These are phyloP conservation scores for Pollenia amentaria DNA, from an alignment of 2,888 invertebrate genomes.

Conservation along the genomic window DNA sequence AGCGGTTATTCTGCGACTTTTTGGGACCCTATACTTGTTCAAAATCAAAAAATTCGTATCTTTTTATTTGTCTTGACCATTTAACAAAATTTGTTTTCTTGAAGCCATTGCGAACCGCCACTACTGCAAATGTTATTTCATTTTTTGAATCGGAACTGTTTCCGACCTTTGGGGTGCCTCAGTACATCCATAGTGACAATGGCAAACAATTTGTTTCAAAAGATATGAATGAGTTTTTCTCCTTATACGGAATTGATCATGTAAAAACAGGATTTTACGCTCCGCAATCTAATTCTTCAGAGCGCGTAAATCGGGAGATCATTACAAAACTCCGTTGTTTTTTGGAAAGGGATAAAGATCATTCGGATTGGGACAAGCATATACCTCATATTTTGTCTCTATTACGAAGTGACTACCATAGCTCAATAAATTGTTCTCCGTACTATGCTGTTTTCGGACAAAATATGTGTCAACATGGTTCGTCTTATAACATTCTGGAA, in stretches of 20 bases:
- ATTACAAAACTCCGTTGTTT: too few species aligned
- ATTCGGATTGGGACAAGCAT: too few species aligned
- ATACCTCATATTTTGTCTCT: too few species aligned
- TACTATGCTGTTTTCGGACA: constrained; percentile 4
- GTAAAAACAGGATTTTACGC: too few species aligned
- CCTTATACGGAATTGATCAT: too few species aligned
- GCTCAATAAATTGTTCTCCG: constrained; percentile 1
- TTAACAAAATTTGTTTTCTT: constrained; percentile 14
- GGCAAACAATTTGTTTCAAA: too few species aligned
- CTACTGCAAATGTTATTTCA: background rate
- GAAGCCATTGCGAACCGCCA: background rate
- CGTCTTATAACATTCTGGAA: constrained; percentile 1
- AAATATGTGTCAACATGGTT: constrained; percentile 18
- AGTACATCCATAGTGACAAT: too few species aligned
- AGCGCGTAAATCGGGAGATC: too few species aligned
- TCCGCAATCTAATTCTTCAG: too few species aligned
- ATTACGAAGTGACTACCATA: background rate
- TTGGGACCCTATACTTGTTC: background rate
- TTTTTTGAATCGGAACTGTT: background rate
- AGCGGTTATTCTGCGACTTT: background rate
- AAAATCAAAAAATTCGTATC: background rate
- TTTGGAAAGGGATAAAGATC: too few species aligned
- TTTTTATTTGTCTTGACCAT: background rate
- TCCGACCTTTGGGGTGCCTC: too few species aligned
- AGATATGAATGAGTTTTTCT: too few species aligned